These are phyloP conservation scores for Reticulitermes speratus DNA, from an alignment of 1,140 invertebrate species.

Conservation along the genomic window DNA sequence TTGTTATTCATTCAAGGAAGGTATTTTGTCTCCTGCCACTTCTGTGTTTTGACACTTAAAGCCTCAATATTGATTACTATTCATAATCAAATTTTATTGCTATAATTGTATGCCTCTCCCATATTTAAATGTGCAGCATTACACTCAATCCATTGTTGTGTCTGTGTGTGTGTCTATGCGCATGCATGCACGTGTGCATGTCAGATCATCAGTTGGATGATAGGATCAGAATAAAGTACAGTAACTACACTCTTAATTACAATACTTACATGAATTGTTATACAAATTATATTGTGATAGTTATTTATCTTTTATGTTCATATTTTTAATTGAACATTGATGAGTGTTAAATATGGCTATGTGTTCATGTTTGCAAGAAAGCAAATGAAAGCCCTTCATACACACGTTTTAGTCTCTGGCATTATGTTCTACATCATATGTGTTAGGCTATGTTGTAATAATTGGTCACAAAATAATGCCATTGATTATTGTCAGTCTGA, in stretches of 20 bases:
- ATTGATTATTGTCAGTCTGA: background rate
- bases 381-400: no score
- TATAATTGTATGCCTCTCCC: background rate
- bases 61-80: no score
- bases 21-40: no score
- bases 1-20: background rate
- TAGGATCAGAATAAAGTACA: background rate
- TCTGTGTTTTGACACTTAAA: no score
- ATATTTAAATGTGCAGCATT: background rate
- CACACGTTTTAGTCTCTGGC: no score
- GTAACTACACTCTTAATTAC: background rate
- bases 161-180: background rate
- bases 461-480: background rate
- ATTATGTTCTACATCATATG: no score
- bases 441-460: no score
- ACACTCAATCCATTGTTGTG: no score
- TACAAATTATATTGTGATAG: slow-evolving; percentile 2
- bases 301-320: slow-evolving; percentile 3
- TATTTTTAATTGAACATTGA: background rate
- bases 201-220: no score
- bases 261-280: background rate
- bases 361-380: no score
- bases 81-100: no score
- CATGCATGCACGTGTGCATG: no score
- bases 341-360: background rate